Percentiles rank a stretch among this genome's conserved stretches.
Conservation (phyloP, 2,888 invertebrate genomes). For the Eurois occulta region DNA sequence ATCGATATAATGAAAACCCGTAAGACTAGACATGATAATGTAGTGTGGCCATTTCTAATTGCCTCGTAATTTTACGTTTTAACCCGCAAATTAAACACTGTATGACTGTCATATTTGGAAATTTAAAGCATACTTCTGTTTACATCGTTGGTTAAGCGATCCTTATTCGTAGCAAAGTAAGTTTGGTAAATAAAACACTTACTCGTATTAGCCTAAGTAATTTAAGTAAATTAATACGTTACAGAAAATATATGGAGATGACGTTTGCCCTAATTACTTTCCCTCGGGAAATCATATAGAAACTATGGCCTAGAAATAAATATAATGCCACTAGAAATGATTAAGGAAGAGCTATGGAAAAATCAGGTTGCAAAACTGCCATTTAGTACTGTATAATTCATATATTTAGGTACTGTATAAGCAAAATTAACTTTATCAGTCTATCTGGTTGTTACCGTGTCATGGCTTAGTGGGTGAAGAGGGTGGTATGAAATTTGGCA, state of each 20-base stretch:
- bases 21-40: no score
- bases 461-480: neutral
- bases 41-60: neutral
- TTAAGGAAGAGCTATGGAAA: neutral
- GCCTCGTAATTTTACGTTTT: neutral
- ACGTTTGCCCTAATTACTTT: slow-evolving; percentile 6
- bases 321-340: neutral
- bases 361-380: neutral
- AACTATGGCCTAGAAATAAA: slow-evolving; percentile 3
- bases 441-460: neutral
- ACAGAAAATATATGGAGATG: neutral
- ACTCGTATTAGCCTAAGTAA: neutral
- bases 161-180: neutral
- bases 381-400: neutral
- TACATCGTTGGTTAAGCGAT: no score
- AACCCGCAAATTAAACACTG: neutral
- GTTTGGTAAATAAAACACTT: neutral
- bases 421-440: neutral
- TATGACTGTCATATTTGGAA: neutral
- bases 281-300: slow-evolving; percentile 26
- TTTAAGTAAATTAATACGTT: neutral
- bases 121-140: neutral
- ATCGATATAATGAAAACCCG: neutral
- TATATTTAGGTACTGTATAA: neutral
- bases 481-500: no score